Evolutionary conservation across 2,797 vertebrate genomes (phyloP).

Genomic region (Rhinichthys osculus): DNA sequence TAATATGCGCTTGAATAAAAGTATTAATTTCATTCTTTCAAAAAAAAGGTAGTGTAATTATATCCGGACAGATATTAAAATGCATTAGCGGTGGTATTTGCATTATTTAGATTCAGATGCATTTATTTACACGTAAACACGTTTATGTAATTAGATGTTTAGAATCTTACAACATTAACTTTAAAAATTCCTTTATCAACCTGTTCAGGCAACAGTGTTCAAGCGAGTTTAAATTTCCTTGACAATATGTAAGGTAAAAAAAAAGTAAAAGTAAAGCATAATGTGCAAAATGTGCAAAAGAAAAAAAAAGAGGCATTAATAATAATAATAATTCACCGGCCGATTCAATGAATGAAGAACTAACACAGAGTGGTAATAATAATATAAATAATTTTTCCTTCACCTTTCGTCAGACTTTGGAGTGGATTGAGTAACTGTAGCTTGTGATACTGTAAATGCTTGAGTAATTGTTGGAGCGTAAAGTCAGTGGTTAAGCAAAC

Average conservation of each 20-base stretch:
- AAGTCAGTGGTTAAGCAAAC: slow-evolving; percentile 66
- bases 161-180: not conserved
- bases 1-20: too few relatives aligned
- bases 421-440: slow-evolving; percentile 28
- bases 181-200: not conserved
- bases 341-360: not conserved
- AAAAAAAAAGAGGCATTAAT: not conserved
- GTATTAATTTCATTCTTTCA: not conserved
- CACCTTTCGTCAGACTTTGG: slow-evolving; percentile 16
- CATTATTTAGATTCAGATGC: not conserved
- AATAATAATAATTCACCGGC: not conserved
- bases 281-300: not conserved
- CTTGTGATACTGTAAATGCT: slow-evolving; percentile 41
- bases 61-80: not conserved
- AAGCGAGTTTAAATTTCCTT: not conserved
- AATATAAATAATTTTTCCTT: not conserved
- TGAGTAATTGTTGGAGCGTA: slow-evolving; percentile 65
- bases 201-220: not conserved
- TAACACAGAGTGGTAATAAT: not conserved
- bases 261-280: not conserved
- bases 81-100: not conserved
- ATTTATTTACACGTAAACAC: not conserved
- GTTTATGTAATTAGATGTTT: not conserved
- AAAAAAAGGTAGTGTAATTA: not conserved
- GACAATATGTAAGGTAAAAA: not conserved